Percentiles rank a stretch among this genome's conserved stretches.
Conservation (phyloP, 2,797 vertebrate genomes). For the Miichthys miiuy region DNA sequence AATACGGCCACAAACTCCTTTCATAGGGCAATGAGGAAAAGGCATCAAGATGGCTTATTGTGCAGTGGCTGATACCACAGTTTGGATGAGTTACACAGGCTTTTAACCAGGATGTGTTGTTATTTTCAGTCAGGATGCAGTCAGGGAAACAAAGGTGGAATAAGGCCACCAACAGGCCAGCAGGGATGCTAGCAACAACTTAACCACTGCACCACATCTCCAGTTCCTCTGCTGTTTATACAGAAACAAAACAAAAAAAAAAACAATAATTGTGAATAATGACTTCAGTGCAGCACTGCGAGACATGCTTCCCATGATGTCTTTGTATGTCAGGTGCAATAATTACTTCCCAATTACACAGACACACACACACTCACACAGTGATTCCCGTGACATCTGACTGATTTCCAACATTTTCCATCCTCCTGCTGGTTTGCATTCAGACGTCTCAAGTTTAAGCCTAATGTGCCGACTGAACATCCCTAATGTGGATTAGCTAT, state of each 20-base stretch:
- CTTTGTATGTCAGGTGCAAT: conserved; percentile 40
- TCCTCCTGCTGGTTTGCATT: conserved; percentile 62
- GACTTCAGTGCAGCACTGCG: conserved; percentile 3
- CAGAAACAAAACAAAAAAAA: background rate
- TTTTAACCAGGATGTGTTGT: background rate
- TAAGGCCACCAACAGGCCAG: background rate
- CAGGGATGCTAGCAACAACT: background rate
- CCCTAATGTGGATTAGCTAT: conserved; percentile 80
- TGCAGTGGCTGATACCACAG: background rate
- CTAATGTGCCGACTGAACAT: conserved; percentile 70
- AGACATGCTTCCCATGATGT: conserved; percentile 8
- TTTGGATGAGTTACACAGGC: background rate
- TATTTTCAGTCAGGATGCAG: background rate
- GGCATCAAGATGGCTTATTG: background rate
- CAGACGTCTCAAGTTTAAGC: conserved; percentile 57
- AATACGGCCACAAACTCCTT: conserved; percentile 3
- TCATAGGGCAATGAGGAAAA: background rate
- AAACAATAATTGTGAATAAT: conserved; percentile 33
- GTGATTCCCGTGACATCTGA: conserved; percentile 57
- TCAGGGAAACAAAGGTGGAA: background rate
- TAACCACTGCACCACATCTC: background rate
- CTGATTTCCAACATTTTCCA: conserved; percentile 57
- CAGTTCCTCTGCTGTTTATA: background rate
- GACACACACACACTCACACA: conserved; percentile 19
- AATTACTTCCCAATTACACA: conserved; percentile 38